These are phyloP conservation scores for Dipodomys stephensi DNA, from an alignment of 2,113 vertebrate genomes.

Conservation along the genomic window DNA sequence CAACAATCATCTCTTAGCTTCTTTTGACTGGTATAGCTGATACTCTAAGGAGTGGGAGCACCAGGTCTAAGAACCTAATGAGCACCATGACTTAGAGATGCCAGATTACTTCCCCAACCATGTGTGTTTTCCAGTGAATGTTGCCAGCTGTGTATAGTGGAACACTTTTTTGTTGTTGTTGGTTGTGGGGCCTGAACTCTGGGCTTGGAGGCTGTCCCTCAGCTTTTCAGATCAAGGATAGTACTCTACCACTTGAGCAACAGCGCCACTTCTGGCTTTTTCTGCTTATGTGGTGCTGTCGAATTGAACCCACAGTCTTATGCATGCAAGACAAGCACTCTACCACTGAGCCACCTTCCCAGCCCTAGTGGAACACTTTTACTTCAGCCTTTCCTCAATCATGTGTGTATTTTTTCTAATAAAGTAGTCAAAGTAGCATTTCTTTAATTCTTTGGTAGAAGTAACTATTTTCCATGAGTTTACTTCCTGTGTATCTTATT, in stretches of 20 bases:
- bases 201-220: too few species aligned
- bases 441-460: constrained; percentile 13
- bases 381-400: background rate
- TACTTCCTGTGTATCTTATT: constrained; percentile 31
- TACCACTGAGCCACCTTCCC: too few species aligned
- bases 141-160: background rate
- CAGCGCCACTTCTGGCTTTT: too few species aligned
- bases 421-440: background rate
- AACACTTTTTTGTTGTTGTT: background rate
- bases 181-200: too few species aligned
- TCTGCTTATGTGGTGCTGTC: too few species aligned
- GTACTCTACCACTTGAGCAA: too few species aligned
- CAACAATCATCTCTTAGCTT: constrained; percentile 50
- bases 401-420: background rate
- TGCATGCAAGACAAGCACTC: too few species aligned
- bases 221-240: too few species aligned
- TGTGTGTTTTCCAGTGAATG: background rate
- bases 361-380: background rate
- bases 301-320: too few species aligned
- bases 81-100: background rate
- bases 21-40: background rate
- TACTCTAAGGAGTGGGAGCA: background rate
- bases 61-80: constrained; percentile 10
- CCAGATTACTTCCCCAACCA: background rate
- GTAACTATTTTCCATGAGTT: constrained; percentile 16